A percentile compares a stretch with the other conserved stretches of the same genome.
Conservation (phyloP, 2,888 invertebrate genomes). For the Hemaris fuciformis region DNA sequence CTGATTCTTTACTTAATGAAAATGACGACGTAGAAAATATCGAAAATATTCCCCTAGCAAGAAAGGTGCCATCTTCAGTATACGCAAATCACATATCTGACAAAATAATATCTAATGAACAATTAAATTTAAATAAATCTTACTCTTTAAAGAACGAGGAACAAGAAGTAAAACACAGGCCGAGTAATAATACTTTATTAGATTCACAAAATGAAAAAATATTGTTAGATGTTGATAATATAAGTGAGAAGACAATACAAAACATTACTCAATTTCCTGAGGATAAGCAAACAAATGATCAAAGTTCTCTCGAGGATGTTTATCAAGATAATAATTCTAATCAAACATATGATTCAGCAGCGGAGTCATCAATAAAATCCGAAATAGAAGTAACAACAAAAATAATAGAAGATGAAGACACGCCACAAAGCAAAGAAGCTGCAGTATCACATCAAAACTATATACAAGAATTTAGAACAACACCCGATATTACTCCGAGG, state of each 20-base stretch:
- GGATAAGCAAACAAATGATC: background rate
- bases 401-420: conserved; percentile 30
- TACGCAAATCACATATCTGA: conserved; percentile 13
- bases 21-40: conserved; percentile 16
- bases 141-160: background rate
- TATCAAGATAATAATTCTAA: conserved; percentile 16
- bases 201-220: background rate
- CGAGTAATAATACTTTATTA: background rate
- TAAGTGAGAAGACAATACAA: background rate
- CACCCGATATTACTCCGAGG: conserved; percentile 46
- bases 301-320: conserved; percentile 7
- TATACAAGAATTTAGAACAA: conserved; percentile 48
- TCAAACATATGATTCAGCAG: conserved; percentile 51
- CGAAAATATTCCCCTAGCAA: conserved; percentile 16
- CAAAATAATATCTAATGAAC: background rate
- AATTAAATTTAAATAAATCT: background rate
- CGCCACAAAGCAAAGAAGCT: conserved; percentile 16
- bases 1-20: conserved; percentile 6
- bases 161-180: background rate
- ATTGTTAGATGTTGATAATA: background rate
- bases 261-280: background rate
- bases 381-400: conserved; percentile 37
- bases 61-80: conserved; percentile 23
- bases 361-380: conserved; percentile 54
- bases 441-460: conserved; percentile 41